Evolutionary conservation across 2,888 invertebrate species (phyloP), one percentile per base, ranked within the genome.

Genomic region (Volucella inflata): DNA sequence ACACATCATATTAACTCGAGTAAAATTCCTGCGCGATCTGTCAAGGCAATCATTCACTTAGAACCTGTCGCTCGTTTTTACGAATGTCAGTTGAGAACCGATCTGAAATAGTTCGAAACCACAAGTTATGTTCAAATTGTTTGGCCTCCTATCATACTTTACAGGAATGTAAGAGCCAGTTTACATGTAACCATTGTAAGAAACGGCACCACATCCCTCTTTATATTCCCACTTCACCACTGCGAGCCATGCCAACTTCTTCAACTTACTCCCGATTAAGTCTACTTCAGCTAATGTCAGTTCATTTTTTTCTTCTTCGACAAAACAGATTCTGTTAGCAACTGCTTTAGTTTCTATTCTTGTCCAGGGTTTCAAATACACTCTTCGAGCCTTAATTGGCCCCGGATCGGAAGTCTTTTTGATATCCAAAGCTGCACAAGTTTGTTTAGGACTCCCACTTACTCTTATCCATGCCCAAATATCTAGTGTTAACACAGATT

Each of bases 71-170:
- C 3, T 21, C 9, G 11, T 72, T 72, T 53, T n/a, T 44, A 42
- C 21, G 53, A 14, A 60, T 50, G 40, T 21, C 60, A 14, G 36
- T 72, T 16, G 1, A 11, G 9, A 30, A 30, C 51, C 30, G 74
- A 55, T 21, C 64, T 9, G 46, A 74, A 55, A 10, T 50, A 9
- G 17, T 74, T 10, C 16, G 21, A 48, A 21, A n/a, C 36, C 53
- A 74, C 8, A 64, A 74, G 4, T 44, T 62, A n/a, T 74, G 74
- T 14, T 64, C 17, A 3, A 74, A 74, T 48, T 74, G 74, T 1
- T 51, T 74, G 2, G 8, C 64, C 38, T n/a, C n/a, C n/a, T 48
- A 51, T 51, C 51, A 60, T 14, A 60, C 30, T 16, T 40, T 11
- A 16, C 71, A 60, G 12, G 14, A 40, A 14, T 62, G 51, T 42